Evolutionary conservation across 2,888 invertebrate genomes (phyloP).

Genomic region (Lucinisca nassula): DNA sequence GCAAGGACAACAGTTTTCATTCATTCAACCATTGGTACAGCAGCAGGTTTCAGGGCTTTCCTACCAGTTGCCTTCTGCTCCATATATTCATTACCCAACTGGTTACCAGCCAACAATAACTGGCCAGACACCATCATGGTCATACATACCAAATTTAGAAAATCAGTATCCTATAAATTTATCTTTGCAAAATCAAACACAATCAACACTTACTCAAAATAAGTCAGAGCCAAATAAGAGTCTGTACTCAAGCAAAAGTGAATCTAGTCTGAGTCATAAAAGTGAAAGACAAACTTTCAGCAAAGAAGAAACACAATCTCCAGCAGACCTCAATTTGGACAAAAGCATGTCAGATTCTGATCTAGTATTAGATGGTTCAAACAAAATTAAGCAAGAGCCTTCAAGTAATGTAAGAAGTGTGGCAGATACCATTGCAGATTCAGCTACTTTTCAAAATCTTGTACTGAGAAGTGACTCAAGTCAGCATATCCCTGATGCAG

Average conservation of each 20-base stretch:
- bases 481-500: no score
- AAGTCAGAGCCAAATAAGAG: background rate
- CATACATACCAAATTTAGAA: background rate
- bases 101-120: background rate
- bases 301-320: background rate
- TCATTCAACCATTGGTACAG: background rate
- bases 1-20: background rate
- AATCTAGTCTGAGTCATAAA: background rate
- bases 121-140: background rate
- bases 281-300: background rate
- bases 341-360: no score
- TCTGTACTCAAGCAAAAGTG: no score
- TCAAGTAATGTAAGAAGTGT: no score
- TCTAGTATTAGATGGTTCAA: no score
- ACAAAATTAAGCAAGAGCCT: no score
- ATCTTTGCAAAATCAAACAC: background rate
- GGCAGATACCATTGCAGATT: no score
- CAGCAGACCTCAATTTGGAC: no score
- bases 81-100: background rate
- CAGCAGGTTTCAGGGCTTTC: background rate
- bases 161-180: background rate
- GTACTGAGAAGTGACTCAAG: no score
- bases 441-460: no score
- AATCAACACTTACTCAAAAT: background rate
- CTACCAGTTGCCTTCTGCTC: background rate